Conservation (phyloP, 2,797 vertebrate genomes). For the Schizopygopsis pylzovi region DNA sequence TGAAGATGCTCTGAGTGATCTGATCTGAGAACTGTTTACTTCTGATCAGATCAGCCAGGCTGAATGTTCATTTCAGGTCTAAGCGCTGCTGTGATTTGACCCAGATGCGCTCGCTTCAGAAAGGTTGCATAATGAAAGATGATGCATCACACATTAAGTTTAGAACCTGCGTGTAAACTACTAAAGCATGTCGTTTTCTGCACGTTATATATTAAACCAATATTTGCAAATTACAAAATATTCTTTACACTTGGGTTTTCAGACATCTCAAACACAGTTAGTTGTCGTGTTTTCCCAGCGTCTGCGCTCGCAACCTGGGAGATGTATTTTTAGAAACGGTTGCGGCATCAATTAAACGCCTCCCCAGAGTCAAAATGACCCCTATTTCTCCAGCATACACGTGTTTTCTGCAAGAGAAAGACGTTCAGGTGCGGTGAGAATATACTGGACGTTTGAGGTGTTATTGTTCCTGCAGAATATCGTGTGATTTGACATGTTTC, state of each 20-base stretch:
- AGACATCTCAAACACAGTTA: not conserved
- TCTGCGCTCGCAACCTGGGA: constrained; percentile 18
- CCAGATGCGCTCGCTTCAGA: constrained; percentile 28
- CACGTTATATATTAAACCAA: not conserved
- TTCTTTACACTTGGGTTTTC: not conserved
- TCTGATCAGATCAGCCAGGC: not conserved
- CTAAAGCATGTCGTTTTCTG: not conserved
- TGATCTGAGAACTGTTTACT: not conserved
- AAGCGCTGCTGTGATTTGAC: not conserved
- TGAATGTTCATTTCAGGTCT: not conserved
- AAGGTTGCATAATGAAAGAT: not conserved
- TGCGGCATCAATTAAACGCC: constrained; percentile 50
- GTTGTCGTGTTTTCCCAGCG: not conserved
- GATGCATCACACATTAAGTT: not conserved
- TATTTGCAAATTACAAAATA: not conserved
- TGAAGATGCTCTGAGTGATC: not conserved
- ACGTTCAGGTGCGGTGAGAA: not conserved
- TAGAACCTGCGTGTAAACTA: not conserved
- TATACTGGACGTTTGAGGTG: not conserved
- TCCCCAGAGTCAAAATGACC: constrained; percentile 47
- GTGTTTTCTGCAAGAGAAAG: not conserved
- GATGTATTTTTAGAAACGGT: constrained; percentile 57
- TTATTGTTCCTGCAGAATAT: not conserved
- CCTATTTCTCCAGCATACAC: constrained; percentile 29
- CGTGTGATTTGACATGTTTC: not conserved